Percentiles rank a stretch among this genome's conserved stretches.
Conservation (phyloP, 2,888 invertebrate genomes). For the Euplagia quadripunctaria region DNA sequence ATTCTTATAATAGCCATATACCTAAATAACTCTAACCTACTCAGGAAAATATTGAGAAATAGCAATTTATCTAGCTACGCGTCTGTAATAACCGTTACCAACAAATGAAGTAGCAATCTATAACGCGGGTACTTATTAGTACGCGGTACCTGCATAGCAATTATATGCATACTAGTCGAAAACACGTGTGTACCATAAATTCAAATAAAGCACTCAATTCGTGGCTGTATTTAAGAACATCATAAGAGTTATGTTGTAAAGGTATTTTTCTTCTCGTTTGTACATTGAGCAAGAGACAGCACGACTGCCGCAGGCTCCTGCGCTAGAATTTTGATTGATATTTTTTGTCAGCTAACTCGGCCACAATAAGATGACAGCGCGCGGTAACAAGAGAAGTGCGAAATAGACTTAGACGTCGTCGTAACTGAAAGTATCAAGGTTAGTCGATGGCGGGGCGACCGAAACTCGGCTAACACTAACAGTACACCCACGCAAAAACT, state of each 20-base stretch:
- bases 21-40: slow-evolving; percentile 22
- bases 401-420: slow-evolving; percentile 78
- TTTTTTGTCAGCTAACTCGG: slow-evolving; percentile 86
- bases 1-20: slow-evolving; percentile 4
- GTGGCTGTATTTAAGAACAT: slow-evolving; percentile 64
- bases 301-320: slow-evolving; percentile 82
- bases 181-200: slow-evolving; percentile 65
- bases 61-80: slow-evolving; percentile 46
- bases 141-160: slow-evolving; percentile 50
- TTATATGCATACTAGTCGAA: slow-evolving; percentile 52
- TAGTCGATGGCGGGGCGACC: slow-evolving; percentile 78
- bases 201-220: slow-evolving; percentile 73
- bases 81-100: slow-evolving; percentile 50
- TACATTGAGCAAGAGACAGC: slow-evolving; percentile 75
- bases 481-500: slow-evolving; percentile 83
- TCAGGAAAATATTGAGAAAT: slow-evolving; percentile 41
- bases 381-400: slow-evolving; percentile 84
- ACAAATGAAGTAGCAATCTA: slow-evolving; percentile 49
- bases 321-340: slow-evolving; percentile 88
- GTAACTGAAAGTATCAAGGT: slow-evolving; percentile 87
- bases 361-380: slow-evolving; percentile 84
- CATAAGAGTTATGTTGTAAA: slow-evolving; percentile 61
- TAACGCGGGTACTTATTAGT: slow-evolving; percentile 47
- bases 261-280: slow-evolving; percentile 68
- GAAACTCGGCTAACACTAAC: slow-evolving; percentile 85